Base-by-base conservation (phyloP, 2,888 invertebrate species). In the Plebejus argus region DNA sequence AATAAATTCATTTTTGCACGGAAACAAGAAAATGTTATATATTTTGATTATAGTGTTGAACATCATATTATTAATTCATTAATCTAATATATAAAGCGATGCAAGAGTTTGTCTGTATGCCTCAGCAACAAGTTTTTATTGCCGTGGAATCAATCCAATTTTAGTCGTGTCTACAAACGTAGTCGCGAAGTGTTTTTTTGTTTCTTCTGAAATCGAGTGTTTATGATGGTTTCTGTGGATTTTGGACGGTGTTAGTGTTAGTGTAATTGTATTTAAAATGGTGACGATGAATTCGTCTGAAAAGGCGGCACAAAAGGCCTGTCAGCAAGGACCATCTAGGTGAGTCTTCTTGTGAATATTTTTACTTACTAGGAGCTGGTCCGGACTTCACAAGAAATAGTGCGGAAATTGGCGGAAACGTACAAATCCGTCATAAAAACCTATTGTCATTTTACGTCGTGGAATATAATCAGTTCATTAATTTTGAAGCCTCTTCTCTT, bases 221-320 rank as follows among this genome's bases (percentile, higher is more conserved):
- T 53, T 18, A 74, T 7, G 49, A 74, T 74, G 74, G 20, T 74
- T 49, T 15, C 12, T 53, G 74, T 49, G 53, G 74, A 74, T 74
- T 74, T 75, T 78, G 70, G 56, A 23, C 15, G 33, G 33, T 56
- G 58, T 78, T 78, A 76, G 78, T 75, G 53, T 58, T 79, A 70
- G 75, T 77, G 53, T 74, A 78, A 75, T 58, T 66, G 53, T 79
- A 76, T 79, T 86, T 89, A 94, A 87, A 90, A 94, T 94, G 94
- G 94, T 94, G 86, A 94, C 94, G 84, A 94, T 94, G 94, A 94
- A 93, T 81, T 93, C 94, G 80, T 89, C 91, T 18, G 94, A 94
- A 79, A 94, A 95, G 93, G 89, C 91, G 86, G 91, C 94, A 86
- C 92, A 94, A 87, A 94, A 93, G 89, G 93, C 94, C 88, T 93